Percentiles rank a stretch among this genome's conserved stretches.
Conservation (phyloP, 35 echinoderm and acorn worm species). For the Apostichopus californicus region DNA sequence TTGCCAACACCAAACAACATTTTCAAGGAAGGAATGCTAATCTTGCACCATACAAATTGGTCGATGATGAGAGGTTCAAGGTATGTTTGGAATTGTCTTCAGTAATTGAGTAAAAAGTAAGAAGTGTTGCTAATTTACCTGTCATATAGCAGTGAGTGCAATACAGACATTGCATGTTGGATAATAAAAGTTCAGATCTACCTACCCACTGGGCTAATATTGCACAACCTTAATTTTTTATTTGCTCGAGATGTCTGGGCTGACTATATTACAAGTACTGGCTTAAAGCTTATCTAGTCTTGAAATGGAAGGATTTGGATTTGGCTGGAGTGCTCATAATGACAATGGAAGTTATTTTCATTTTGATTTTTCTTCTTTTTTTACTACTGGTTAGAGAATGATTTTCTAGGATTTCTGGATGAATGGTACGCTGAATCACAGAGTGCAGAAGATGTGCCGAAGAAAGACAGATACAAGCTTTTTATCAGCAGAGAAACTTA, state of each 20-base stretch:
- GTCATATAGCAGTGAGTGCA: not conserved
- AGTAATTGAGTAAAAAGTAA: not conserved
- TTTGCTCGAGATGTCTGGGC: too few relatives aligned
- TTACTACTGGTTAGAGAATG: conserved; percentile 61
- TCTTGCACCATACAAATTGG: not conserved
- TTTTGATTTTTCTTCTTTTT: not conserved
- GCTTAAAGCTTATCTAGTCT: not conserved
- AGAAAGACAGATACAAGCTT: conserved; percentile 11
- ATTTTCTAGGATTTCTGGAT: conserved; percentile 60
- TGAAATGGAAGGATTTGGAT: not conserved
- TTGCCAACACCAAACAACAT: not conserved
- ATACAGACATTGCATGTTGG: not conserved
- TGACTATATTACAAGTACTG: too few relatives aligned
- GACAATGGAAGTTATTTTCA: not conserved
- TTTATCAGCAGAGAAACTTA: conserved; percentile 70
- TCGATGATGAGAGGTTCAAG: not conserved
- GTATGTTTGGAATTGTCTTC: too few relatives aligned
- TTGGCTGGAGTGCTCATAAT: too few relatives aligned
- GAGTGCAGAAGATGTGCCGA: not conserved
- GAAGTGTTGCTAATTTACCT: not conserved
- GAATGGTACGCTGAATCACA: conserved; percentile 43
- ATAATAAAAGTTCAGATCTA: not conserved
- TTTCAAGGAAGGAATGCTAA: not conserved
- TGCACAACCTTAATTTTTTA: too few relatives aligned
- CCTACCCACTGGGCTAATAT: not conserved